These are phyloP conservation scores for Odobenus rosmarus DNA, from an alignment of 2,113 vertebrate species.

Conservation along the genomic window DNA sequence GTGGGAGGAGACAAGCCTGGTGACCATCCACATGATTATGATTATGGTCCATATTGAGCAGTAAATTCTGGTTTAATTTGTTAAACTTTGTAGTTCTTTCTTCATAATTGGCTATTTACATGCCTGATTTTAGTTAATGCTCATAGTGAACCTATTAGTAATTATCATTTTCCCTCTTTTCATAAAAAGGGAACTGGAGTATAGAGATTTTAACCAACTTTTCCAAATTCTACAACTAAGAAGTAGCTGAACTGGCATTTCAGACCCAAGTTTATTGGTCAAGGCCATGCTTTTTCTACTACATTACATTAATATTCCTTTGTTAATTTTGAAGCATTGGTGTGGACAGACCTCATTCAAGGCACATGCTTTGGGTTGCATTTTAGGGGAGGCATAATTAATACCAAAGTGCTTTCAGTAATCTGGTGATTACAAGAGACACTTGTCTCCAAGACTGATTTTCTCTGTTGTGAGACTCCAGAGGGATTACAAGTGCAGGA, in stretches of 20 bases:
- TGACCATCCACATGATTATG: not conserved
- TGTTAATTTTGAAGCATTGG: not conserved
- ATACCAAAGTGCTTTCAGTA: not conserved
- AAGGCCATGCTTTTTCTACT: not conserved
- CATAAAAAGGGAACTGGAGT: not conserved
- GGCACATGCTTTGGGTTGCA: not conserved
- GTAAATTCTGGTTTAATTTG: not conserved
- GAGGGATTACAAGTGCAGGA: not conserved
- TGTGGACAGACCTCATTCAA: rapidly evolving
- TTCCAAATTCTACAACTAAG: not conserved
- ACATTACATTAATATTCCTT: not conserved
- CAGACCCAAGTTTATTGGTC: not conserved
- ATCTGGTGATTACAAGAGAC: not conserved
- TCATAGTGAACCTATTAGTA: not conserved
- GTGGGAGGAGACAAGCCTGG: not conserved
- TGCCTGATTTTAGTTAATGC: not conserved
- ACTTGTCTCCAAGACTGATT: not conserved
- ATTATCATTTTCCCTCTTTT: not conserved
- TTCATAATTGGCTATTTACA: not conserved
- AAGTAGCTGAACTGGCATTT: not conserved
- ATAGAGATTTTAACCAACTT: not conserved
- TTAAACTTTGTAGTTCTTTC: not conserved
- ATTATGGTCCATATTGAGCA: not conserved
- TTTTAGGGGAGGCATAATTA: not conserved
- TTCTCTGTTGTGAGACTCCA: not conserved